phyloP scores from a whole-genome alignment of 2,113 vertebrate species.

The Muntiacus reevesi region DNA sequence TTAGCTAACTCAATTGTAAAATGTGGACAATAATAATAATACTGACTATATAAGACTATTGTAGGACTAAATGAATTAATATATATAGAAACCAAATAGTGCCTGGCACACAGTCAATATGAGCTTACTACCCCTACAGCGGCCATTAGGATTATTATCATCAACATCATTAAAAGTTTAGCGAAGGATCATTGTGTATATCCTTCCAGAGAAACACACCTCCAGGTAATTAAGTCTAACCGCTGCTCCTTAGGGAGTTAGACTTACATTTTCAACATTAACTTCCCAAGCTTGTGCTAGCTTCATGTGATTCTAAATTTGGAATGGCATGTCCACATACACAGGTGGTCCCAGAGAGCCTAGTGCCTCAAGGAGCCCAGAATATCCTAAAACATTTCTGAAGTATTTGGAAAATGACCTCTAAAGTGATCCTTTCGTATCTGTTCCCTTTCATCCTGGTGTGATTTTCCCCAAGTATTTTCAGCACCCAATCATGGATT shows the following conservation, averaged over 20 bases:
- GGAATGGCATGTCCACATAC: background rate
- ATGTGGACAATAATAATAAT: background rate
- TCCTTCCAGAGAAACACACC: background rate
- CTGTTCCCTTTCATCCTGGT: background rate
- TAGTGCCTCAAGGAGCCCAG: background rate
- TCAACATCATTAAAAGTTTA: background rate
- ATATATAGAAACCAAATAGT: background rate
- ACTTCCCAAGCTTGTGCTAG: background rate
- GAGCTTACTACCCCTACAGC: background rate
- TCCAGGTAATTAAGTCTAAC: background rate
- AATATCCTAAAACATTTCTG: background rate
- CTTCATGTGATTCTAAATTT: background rate
- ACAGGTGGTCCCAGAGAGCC: background rate
- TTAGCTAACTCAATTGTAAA: background rate
- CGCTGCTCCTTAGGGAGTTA: background rate
- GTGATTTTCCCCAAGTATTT: background rate
- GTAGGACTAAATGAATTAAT: background rate
- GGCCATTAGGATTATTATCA: background rate
- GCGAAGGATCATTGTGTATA: background rate
- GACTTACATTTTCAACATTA: background rate
- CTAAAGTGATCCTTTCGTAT: background rate
- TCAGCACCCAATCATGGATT: background rate
- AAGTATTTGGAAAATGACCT: background rate
- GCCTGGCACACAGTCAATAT: background rate
- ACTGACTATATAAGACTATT: background rate